phyloP scores from a whole-genome alignment of 92 coral and sea anemone genomes.

The Bergia puertoricense region DNA sequence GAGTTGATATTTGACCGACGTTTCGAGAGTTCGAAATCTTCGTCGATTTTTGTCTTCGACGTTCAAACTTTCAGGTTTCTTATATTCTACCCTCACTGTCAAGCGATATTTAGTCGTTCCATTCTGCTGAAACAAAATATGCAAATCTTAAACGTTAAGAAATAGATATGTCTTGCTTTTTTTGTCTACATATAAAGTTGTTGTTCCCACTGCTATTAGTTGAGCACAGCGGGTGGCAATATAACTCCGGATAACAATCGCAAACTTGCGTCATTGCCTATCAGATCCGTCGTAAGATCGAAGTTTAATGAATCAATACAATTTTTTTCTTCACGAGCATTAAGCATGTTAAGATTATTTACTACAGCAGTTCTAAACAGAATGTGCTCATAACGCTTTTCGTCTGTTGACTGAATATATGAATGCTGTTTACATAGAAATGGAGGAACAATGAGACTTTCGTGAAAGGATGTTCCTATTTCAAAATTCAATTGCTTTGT shows the following conservation, averaged over 20 bases:
- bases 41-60: too few relatives aligned
- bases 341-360: not conserved
- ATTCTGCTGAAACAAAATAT: not conserved
- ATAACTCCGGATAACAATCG: not conserved
- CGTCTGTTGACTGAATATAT: not conserved
- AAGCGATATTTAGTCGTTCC: not conserved
- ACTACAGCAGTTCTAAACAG: not conserved
- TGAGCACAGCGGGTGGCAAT: not conserved
- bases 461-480: not conserved
- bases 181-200: not conserved
- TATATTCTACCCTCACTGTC: not conserved
- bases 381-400: not conserved
- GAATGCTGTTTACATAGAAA: not conserved
- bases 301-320: not conserved
- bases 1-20: not conserved
- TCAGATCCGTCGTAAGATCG: not conserved
- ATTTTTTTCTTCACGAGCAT: not conserved
- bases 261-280: not conserved
- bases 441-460: not conserved
- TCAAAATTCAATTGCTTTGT: slow-evolving; percentile 9
- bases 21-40: too few relatives aligned
- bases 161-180: not conserved
- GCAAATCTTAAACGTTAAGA: not conserved
- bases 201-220: not conserved
- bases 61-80: too few relatives aligned